These are phyloP conservation scores for Enteromius thamalakanensis DNA, from an alignment of 2,797 vertebrate species.

Conservation along the genomic window DNA sequence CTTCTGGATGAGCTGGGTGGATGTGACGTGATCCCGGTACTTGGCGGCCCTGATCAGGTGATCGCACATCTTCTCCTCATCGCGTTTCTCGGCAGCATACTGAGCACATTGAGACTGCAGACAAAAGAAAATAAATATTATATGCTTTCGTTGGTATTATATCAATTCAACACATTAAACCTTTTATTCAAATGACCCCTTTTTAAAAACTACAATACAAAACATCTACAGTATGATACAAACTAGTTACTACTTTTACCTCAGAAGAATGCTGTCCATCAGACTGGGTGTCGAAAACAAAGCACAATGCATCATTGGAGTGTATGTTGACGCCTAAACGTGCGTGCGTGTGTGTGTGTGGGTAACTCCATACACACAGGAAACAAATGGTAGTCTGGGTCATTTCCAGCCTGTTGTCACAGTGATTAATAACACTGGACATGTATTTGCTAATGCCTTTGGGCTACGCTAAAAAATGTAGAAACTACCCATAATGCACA, in stretches of 20 bases:
- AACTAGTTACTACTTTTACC: conserved; percentile 5
- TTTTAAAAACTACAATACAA: background rate
- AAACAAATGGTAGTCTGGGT: conserved; percentile 75
- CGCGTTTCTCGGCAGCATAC: conserved; percentile 93
- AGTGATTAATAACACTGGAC: conserved; percentile 85
- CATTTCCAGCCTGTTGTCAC: conserved; percentile 76
- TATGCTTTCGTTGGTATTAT: background rate
- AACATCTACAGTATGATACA: background rate
- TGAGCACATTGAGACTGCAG: conserved; percentile 91
- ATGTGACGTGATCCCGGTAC: conserved; percentile 94
- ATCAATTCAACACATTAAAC: background rate
- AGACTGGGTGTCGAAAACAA: conserved; percentile 15
- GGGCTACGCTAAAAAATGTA: conserved; percentile 70
- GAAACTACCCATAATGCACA: conserved; percentile 73
- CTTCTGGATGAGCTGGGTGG: conserved; percentile 95
- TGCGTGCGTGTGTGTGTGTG: background rate
- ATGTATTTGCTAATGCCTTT: conserved; percentile 76
- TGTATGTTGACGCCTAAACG: conserved; percentile 1
- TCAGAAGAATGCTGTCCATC: conserved; percentile 13
- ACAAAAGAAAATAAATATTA: background rate
- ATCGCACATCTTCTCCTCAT: conserved; percentile 98
- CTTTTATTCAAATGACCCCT: background rate
- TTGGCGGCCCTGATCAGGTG: conserved; percentile 96
- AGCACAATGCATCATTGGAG: conserved; percentile 20
- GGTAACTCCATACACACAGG: conserved; percentile 65